Percentiles rank a stretch among this genome's conserved stretches.
Evolutionary conservation across 2,797 vertebrate species (phyloP).

Genomic region (Xiphorhynchus erythropygius): DNA sequence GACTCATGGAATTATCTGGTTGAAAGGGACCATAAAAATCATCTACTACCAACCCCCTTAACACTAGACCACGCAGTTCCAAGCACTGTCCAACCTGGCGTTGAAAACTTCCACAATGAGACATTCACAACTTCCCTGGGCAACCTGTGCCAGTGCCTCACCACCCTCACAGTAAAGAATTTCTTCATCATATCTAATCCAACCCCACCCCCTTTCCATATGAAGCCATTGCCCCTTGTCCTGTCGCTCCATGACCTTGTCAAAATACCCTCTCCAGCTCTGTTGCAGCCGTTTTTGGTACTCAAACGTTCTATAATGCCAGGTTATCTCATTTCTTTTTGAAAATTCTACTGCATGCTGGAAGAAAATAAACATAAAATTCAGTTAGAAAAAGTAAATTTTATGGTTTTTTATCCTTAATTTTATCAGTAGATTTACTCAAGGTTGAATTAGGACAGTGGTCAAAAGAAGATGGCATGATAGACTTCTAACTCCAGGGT

Average conservation of each 20-base stretch:
- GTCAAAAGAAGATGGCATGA: neutral
- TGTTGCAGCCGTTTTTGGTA: neutral
- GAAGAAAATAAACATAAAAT: neutral
- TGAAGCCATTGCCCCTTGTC: neutral
- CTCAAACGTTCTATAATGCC: neutral
- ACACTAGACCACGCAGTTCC: neutral
- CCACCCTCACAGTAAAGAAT: neutral
- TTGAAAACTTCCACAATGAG: neutral
- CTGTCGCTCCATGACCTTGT: neutral
- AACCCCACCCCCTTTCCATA: neutral
- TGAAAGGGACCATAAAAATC: neutral
- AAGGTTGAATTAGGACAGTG: neutral
- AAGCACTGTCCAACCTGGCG: neutral
- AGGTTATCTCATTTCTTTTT: neutral
- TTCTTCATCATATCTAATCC: neutral
- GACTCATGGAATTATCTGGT: neutral
- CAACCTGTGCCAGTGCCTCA: neutral
- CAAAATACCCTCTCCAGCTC: neutral
- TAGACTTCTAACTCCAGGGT: neutral
- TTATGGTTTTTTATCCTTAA: neutral
- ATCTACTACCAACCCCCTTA: neutral
- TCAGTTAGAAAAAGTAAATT: neutral
- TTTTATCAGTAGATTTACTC: neutral
- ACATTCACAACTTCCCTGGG: neutral
- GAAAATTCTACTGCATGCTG: neutral